These are phyloP conservation scores for Lycaon pictus DNA, from an alignment of 2,113 vertebrate species.

Conservation along the genomic window DNA sequence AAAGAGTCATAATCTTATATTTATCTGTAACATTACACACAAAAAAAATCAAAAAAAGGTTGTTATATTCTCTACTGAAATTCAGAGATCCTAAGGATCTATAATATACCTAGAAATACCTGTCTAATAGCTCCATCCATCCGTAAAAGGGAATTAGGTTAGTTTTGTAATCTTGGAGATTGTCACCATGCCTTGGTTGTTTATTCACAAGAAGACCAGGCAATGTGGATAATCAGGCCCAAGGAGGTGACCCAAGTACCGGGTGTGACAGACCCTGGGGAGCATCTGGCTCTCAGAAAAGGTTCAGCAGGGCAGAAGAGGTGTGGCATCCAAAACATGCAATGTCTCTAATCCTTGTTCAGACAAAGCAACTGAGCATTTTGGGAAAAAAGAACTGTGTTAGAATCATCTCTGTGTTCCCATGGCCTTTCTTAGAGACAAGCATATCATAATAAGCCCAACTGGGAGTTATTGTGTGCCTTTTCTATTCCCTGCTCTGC, in stretches of 20 bases:
- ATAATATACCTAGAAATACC: slow-evolving; percentile 20
- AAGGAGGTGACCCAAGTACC: not conserved
- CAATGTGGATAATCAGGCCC: slow-evolving; percentile 27
- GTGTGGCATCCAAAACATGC: not conserved
- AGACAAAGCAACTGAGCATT: not conserved
- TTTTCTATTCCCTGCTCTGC: not conserved
- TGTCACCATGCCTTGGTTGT: not conserved
- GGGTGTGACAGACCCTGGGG: not conserved
- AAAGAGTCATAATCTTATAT: slow-evolving; percentile 11
- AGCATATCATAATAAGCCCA: not conserved
- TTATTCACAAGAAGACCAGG: slow-evolving; percentile 22
- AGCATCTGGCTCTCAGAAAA: slow-evolving; percentile 35
- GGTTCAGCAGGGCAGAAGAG: slow-evolving; percentile 16
- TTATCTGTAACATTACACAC: not conserved
- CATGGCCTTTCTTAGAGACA: not conserved
- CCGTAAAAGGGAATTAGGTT: slow-evolving; percentile 59
- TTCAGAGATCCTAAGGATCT: not conserved
- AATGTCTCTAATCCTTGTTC: not conserved
- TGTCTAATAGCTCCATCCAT: not conserved
- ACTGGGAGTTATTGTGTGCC: not conserved
- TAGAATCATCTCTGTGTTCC: not conserved
- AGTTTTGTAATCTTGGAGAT: slow-evolving; percentile 37
- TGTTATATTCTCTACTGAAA: slow-evolving; percentile 25
- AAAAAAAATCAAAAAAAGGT: not conserved
- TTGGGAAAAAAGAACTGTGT: not conserved